A percentile compares a stretch with the other conserved stretches of the same genome.
Conservation (phyloP, 2,888 invertebrate genomes). For the Aspidiotus rigidus region DNA sequence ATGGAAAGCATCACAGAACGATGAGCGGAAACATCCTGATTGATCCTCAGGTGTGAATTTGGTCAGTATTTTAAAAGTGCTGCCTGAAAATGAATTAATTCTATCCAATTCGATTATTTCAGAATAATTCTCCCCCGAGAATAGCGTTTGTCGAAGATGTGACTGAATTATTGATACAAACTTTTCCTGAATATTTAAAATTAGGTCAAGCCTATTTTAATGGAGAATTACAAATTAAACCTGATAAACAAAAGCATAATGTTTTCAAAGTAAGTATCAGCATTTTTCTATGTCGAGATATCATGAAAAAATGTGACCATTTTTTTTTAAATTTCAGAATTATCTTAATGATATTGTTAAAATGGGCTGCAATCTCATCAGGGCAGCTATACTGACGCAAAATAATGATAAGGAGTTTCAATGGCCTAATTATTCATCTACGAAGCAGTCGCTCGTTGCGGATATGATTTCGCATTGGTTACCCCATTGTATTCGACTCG, state of each 20-base stretch:
- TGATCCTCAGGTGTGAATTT: neutral
- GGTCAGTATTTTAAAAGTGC: no score
- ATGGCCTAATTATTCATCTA: constrained; percentile 43
- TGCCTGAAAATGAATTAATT: neutral
- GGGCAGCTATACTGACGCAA: constrained; percentile 61
- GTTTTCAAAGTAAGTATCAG: constrained; percentile 58
- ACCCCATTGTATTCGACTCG: constrained; percentile 68
- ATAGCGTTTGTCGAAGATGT: constrained; percentile 72
- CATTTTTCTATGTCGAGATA: constrained; percentile 28
- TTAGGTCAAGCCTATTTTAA: constrained; percentile 90
- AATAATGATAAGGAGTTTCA: constrained; percentile 48
- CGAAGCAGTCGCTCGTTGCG: constrained; percentile 10
- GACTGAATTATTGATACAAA: constrained; percentile 61
- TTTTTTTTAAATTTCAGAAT: constrained; percentile 42
- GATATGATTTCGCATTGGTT: constrained; percentile 50
- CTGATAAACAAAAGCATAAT: constrained; percentile 60
- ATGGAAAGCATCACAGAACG: neutral
- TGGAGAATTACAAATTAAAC: constrained; percentile 68
- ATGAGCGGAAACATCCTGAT: neutral
- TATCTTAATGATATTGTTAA: constrained; percentile 71
- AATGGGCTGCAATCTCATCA: constrained; percentile 61
- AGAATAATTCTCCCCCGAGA: constrained; percentile 52
- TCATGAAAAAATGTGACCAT: neutral
- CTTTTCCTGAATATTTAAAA: constrained; percentile 89
- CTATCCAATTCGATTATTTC: constrained; percentile 29